phyloP scores from a whole-genome alignment of 2,888 invertebrate species.

The Phorcus lineatus region DNA sequence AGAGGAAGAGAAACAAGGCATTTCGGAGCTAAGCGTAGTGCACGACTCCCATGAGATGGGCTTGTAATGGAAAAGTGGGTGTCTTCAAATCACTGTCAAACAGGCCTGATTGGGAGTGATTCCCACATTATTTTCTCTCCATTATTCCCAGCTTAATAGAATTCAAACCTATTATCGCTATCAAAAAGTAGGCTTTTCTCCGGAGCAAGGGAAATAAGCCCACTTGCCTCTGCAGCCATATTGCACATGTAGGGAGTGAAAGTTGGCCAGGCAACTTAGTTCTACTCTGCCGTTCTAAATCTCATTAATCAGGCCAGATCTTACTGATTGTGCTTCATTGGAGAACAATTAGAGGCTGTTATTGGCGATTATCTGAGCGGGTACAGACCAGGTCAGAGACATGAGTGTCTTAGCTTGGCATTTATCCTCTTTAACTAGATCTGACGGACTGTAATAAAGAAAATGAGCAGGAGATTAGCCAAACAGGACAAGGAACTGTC shows the following conservation, averaged over 20 bases:
- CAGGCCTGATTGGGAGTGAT: conserved; percentile 30
- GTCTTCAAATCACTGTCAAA: conserved; percentile 38
- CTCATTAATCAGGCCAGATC: conserved; percentile 10
- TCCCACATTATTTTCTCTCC: conserved; percentile 35
- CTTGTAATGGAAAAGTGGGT: conserved; percentile 41
- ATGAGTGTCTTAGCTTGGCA: conserved; percentile 10
- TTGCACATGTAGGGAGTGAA: background rate
- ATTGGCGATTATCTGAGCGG: conserved; percentile 9
- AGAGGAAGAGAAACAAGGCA: conserved; percentile 24
- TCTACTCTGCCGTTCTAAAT: conserved; percentile 11
- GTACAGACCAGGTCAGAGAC: conserved; percentile 9
- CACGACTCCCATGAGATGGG: conserved; percentile 30
- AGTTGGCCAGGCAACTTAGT: background rate
- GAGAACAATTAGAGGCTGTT: conserved; percentile 16
- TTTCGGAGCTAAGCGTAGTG: background rate
- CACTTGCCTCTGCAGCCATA: background rate
- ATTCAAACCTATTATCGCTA: conserved; percentile 33
- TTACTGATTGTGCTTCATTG: conserved; percentile 19
- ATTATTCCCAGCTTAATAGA: conserved; percentile 32
- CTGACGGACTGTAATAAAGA: conserved; percentile 20
- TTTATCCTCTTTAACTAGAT: conserved; percentile 22
- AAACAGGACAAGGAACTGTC: background rate
- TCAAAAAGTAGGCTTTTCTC: conserved; percentile 24
- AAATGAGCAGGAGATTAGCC: background rate
- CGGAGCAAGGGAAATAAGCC: background rate